These are phyloP conservation scores for Drosophila meridiana DNA, from an alignment of 2,888 invertebrate genomes.

Conservation along the genomic window DNA sequence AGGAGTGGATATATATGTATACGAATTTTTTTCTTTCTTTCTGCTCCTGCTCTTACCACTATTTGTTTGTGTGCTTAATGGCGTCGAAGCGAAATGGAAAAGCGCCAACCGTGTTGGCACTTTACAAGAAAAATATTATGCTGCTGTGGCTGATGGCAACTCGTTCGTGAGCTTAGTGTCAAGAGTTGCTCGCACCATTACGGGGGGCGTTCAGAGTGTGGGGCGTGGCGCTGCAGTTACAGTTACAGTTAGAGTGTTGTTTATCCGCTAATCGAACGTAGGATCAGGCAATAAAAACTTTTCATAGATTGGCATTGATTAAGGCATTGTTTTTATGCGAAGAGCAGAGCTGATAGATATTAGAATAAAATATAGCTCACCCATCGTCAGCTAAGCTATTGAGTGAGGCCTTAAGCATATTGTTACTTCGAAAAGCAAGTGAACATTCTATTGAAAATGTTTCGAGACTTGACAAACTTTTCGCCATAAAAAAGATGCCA, in stretches of 20 bases:
- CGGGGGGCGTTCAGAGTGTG: neutral
- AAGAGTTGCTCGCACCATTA: conserved; percentile 21
- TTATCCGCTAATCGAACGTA: conserved; percentile 3
- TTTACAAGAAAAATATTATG: conserved; percentile 62
- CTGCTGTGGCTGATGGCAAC: conserved; percentile 43
- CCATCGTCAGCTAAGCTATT: neutral
- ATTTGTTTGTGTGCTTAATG: conserved; percentile 55
- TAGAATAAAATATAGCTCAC: neutral
- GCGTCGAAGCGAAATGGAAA: conserved; percentile 51
- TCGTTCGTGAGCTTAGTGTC: conserved; percentile 33
- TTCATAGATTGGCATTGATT: conserved; percentile 13
- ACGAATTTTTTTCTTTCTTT: neutral
- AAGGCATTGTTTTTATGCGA: neutral
- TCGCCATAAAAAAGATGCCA: conserved; percentile 42
- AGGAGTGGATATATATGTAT: neutral
- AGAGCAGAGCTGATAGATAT: neutral
- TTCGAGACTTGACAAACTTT: conserved; percentile 31
- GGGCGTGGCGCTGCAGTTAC: conserved; percentile 2
- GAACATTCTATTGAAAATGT: conserved; percentile 31
- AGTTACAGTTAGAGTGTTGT: conserved; percentile 11
- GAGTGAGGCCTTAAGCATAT: conserved; percentile 6
- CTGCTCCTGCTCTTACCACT: neutral
- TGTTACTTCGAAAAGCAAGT: conserved; percentile 11
- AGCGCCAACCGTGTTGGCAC: conserved; percentile 64
- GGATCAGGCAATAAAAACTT: conserved; percentile 4